Percentiles rank a stretch among this genome's conserved stretches.
These are phyloP conservation scores for Macrosteles quadrilineatus DNA, from an alignment of 1,140 invertebrate species.

Conservation along the genomic window DNA sequence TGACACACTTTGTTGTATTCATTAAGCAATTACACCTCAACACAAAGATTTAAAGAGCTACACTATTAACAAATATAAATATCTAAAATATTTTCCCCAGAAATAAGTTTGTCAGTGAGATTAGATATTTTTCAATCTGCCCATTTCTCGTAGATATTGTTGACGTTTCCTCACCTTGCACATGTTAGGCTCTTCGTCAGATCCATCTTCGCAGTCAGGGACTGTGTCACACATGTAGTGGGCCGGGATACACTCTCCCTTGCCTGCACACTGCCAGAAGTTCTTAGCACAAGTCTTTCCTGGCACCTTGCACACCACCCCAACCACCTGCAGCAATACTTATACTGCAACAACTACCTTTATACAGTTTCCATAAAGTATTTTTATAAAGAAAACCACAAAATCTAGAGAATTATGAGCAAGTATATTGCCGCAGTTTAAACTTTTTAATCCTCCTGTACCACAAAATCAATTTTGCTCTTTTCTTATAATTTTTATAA, in stretches of 20 bases:
- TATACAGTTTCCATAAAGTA: background rate
- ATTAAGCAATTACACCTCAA: no score
- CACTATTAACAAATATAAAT: no score
- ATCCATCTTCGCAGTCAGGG: constrained; percentile 67
- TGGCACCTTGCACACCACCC: constrained; percentile 64
- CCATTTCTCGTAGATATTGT: no score
- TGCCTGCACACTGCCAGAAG: constrained; percentile 65
- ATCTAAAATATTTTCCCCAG: background rate
- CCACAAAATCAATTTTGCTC: no score
- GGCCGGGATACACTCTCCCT: constrained; percentile 62
- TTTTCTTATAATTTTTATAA: no score
- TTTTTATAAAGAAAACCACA: background rate
- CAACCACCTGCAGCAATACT: constrained; percentile 54
- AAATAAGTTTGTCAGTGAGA: background rate
- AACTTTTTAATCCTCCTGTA: no score
- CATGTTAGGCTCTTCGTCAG: constrained; percentile 62
- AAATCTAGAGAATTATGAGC: no score
- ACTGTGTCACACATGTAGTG: constrained; percentile 69
- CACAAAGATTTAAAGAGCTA: no score
- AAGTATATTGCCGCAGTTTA: no score
- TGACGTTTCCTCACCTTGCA: constrained; percentile 57
- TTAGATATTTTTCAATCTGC: no score
- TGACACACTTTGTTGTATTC: no score
- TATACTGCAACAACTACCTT: background rate
- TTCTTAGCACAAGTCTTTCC: constrained; percentile 56